Base-by-base conservation (phyloP, 2,113 vertebrate genomes). In the Athene noctua region DNA sequence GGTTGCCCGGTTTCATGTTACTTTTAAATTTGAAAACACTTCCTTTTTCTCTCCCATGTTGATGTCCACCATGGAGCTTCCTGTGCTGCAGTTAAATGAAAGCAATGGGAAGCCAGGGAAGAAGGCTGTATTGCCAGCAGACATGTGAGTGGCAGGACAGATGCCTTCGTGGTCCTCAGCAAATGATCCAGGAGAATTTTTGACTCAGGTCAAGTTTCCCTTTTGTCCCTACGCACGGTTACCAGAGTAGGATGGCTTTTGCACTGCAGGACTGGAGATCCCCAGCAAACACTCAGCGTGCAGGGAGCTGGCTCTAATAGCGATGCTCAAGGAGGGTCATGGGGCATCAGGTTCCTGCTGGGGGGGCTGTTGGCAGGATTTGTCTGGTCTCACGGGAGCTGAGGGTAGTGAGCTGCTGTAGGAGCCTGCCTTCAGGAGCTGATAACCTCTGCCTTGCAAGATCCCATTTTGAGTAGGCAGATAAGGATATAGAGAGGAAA, bases 21-120 rank as follows among this genome's bases (percentile, higher is more conserved):
- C 70, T 92, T 84, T 81, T 58, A 51, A 72, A 88, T 94, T 57
- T 91, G 57, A 93, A 88, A 95, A 88, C 8, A 44, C 52, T 93
- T 95, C 67, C 59, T 86, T 88, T 94, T 90, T 88, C 57, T 92
- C 19, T 86, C 51, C 21, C 4, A 2, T 51, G 51, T 78, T 71
- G 44, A 38, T 5, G 15, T 58, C 52, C 40, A 44, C 54, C 9
- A 2, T 44, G 38, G 70, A 93, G 15, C 71, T 86, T 71, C 61
- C 80, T 65, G 40, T 13, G 15, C 87, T 79, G 66, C 66, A 82
- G n/a, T 79, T 59, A 58, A 87, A 66, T 81, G 42, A 72, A 71
- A 26, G 49, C 46, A 62, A 38, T 38, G 70, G 34, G 19, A 58
- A 58, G 15, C 14, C 44, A 18, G 34, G 34, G 38, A 75, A 51